phyloP scores from a whole-genome alignment of 1,140 invertebrate genomes.

The Drosophila busckii region DNA sequence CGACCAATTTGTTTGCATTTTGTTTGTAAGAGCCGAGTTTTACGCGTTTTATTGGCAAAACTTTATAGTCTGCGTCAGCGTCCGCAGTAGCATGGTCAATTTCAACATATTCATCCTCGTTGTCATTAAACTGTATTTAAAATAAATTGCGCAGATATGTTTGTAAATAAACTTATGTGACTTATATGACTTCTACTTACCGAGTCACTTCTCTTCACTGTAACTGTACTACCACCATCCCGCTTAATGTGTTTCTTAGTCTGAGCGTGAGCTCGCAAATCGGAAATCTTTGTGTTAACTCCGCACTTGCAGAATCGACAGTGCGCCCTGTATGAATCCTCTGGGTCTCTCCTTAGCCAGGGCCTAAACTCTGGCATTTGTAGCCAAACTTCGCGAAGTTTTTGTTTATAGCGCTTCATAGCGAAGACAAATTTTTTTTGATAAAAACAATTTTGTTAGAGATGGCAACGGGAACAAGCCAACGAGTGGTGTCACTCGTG shows the following conservation, averaged over 20 bases:
- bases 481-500: conserved; percentile 30
- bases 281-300: conserved; percentile 62
- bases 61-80: conserved; percentile 6
- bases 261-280: conserved; percentile 53
- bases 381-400: conserved; percentile 56
- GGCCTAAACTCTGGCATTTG: conserved; percentile 57
- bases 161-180: not conserved
- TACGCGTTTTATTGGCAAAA: not conserved
- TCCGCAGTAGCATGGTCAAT: not conserved
- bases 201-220: conserved; percentile 1
- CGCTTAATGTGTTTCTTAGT: conserved; percentile 55
- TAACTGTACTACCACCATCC: not conserved
- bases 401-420: conserved; percentile 62
- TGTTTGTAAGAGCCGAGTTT: too few species aligned
- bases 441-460: conserved; percentile 18
- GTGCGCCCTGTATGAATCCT: conserved; percentile 56
- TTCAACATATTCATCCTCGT: too few species aligned
- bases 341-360: conserved; percentile 52
- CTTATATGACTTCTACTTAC: not conserved
- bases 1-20: not conserved
- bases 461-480: conserved; percentile 56
- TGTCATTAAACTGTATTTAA: conserved; percentile 7
- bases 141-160: not conserved
- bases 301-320: conserved; percentile 62
- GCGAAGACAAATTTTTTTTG: too few species aligned